phyloP scores from a whole-genome alignment of 2,888 invertebrate genomes.

The Clistopyga incitator region DNA sequence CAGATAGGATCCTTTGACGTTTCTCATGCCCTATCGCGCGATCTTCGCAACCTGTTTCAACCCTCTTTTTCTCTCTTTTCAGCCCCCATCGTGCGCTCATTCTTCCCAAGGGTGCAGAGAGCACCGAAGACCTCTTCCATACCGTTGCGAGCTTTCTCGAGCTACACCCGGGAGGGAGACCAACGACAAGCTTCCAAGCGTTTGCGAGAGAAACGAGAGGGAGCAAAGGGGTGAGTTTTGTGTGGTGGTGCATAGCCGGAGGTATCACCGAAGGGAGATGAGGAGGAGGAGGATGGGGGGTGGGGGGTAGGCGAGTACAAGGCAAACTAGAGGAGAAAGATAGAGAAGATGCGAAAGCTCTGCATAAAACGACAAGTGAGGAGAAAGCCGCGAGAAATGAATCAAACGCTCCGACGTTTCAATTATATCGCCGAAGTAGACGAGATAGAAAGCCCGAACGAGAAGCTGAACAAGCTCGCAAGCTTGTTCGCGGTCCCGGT shows the following conservation, averaged over 20 bases:
- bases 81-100: conserved; percentile 58
- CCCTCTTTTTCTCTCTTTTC: conserved; percentile 53
- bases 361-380: conserved; percentile 81
- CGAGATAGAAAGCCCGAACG: conserved; percentile 45
- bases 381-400: conserved; percentile 81
- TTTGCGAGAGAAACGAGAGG: conserved; percentile 32
- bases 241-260: conserved; percentile 14
- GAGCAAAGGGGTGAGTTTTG: conserved; percentile 40
- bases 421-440: conserved; percentile 81
- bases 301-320: too few relatives aligned
- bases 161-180: conserved; percentile 17
- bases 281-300: conserved; percentile 21
- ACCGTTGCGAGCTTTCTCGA: conserved; percentile 9
- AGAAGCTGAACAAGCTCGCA: conserved; percentile 49
- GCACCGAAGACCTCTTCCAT: conserved; percentile 61
- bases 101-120: conserved; percentile 34
- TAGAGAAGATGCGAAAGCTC: conserved; percentile 69
- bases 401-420: conserved; percentile 83
- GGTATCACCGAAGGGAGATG: conserved; percentile 20
- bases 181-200: conserved; percentile 19
- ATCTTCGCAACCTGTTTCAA: conserved; percentile 77
- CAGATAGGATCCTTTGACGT: conserved; percentile 83
- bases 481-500: conserved; percentile 40
- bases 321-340: too few relatives aligned
- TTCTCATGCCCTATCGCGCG: conserved; percentile 82